Evolutionary conservation across 1,140 invertebrate species (phyloP).

Genomic region (Platorchestia sp.): DNA sequence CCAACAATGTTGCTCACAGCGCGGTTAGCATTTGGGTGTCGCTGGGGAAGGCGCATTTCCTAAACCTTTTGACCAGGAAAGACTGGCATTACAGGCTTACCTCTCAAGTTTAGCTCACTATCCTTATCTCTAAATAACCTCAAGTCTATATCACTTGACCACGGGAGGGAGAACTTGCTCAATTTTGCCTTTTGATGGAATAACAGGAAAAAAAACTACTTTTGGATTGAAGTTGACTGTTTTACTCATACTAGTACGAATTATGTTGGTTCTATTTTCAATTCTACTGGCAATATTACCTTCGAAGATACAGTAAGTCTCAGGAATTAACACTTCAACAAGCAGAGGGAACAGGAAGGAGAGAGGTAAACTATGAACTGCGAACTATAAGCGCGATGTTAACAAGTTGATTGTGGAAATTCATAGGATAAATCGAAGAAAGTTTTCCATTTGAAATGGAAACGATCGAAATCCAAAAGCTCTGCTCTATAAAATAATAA

Average conservation of each 20-base stretch:
- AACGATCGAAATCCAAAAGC: neutral
- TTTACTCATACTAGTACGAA: slow-evolving; percentile 10
- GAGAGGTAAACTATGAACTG: neutral
- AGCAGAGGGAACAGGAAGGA: neutral
- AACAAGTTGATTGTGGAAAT: neutral
- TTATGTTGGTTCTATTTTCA: neutral
- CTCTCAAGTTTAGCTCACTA: no score
- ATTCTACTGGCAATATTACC: neutral
- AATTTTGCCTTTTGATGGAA: neutral
- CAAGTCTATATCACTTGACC: no score
- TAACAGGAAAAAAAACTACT: neutral
- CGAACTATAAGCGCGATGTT: neutral
- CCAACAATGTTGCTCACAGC: no score
- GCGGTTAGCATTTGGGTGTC: no score
- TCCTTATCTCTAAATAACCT: no score
- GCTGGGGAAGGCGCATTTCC: no score
- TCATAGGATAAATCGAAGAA: neutral
- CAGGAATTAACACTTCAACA: slow-evolving; percentile 5
- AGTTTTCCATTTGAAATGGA: neutral
- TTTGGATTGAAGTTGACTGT: neutral
- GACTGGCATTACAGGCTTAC: no score
- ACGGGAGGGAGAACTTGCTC: neutral
- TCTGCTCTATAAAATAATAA: neutral
- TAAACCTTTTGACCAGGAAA: no score
- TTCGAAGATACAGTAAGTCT: neutral